These are phyloP conservation scores for Tragelaphus scriptus DNA, from an alignment of 2,113 vertebrate genomes.

Conservation along the genomic window DNA sequence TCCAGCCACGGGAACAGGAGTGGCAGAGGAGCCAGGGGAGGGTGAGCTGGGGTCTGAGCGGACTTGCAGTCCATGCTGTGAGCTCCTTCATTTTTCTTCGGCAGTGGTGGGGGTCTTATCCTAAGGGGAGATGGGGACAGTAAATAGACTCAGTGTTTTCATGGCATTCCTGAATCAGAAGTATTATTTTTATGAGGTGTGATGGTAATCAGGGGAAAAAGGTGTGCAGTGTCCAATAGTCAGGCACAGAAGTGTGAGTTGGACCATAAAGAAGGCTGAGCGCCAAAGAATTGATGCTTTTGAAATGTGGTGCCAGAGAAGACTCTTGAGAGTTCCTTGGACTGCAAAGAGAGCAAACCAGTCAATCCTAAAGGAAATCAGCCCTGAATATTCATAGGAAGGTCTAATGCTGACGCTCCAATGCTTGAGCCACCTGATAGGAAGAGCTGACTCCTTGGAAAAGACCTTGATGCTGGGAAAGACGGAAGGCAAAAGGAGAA, in stretches of 20 bases:
- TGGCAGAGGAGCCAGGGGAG: not conserved
- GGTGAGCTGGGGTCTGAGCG: rapidly evolving
- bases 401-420: not conserved
- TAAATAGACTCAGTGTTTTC: not conserved
- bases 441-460: not conserved
- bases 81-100: not conserved
- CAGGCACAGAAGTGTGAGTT: not conserved
- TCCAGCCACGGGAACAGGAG: not conserved
- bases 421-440: not conserved
- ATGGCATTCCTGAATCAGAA: not conserved
- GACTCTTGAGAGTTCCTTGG: not conserved
- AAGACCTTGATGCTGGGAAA: not conserved
- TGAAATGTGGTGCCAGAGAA: not conserved
- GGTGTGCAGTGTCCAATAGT: not conserved
- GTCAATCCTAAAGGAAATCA: not conserved
- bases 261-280: not conserved
- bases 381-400: not conserved
- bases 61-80: not conserved
- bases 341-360: not conserved
- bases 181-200: rapidly evolving
- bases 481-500: not conserved
- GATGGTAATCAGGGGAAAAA: rapidly evolving
- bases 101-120: not conserved
- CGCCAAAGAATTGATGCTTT: not conserved
- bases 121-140: not conserved